phyloP scores from a whole-genome alignment of 2,888 invertebrate species.

The Trimorus sp. region DNA sequence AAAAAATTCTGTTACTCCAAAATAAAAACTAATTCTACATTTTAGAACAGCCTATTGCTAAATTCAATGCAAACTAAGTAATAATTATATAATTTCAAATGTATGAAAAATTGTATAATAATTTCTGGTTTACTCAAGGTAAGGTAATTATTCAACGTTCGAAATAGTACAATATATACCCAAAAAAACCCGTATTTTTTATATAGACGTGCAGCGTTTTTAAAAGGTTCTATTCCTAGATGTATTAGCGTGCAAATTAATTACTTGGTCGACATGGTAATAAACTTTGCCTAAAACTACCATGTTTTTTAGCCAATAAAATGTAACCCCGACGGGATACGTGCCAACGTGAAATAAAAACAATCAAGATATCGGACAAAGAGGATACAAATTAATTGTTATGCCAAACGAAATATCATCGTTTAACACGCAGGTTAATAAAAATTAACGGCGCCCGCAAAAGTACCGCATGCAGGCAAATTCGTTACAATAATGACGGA shows the following conservation, averaged over 20 bases:
- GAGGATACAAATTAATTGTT: slow-evolving; percentile 35
- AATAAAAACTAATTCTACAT: too few relatives aligned
- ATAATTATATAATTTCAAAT: too few relatives aligned
- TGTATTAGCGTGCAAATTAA: slow-evolving; percentile 53
- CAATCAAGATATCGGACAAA: slow-evolving; percentile 31
- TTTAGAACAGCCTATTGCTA: too few relatives aligned
- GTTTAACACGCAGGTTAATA: slow-evolving; percentile 40
- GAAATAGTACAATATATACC: too few relatives aligned
- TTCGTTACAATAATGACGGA: slow-evolving; percentile 12
- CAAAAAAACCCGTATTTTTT: too few relatives aligned
- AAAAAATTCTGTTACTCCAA: too few relatives aligned
- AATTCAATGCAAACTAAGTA: too few relatives aligned
- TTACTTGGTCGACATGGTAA: slow-evolving; percentile 47
- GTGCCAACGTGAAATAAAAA: slow-evolving; percentile 38
- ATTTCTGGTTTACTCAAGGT: too few relatives aligned
- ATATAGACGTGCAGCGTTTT: too few relatives aligned
- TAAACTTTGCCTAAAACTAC: slow-evolving; percentile 46
- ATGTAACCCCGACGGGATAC: slow-evolving; percentile 16
- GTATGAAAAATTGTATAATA: too few relatives aligned
- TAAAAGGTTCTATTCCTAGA: too few relatives aligned
- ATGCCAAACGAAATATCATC: slow-evolving; percentile 24
- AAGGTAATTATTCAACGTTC: too few relatives aligned
- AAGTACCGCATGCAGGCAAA: slow-evolving; percentile 14
- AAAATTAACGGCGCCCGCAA: slow-evolving; percentile 18
- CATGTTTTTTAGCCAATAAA: slow-evolving; percentile 30